Evolutionary conservation across 1,140 invertebrate species (phyloP).

Genomic region (Zophobas morio): DNA sequence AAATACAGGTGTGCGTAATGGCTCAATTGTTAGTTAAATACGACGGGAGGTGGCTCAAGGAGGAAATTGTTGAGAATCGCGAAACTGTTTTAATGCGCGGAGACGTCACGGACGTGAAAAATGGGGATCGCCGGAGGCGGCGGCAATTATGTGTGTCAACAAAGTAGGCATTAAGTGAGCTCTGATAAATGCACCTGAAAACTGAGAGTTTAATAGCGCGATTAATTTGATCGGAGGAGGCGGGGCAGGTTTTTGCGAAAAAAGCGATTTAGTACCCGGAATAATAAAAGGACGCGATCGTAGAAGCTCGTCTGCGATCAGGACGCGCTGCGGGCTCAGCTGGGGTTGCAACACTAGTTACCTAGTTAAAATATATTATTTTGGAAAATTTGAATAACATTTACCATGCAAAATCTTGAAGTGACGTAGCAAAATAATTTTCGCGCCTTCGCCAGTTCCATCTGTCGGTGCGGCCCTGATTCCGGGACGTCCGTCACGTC

Average conservation of each 20-base stretch:
- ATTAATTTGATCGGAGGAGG: conserved; percentile 8
- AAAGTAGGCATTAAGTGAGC: conserved; percentile 20
- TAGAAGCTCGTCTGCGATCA: no score
- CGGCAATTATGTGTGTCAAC: conserved; percentile 24
- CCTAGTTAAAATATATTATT: no score
- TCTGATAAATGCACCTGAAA: conserved; percentile 23
- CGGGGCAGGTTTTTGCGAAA: conserved; percentile 6
- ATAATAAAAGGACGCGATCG: not conserved
- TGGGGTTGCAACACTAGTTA: no score
- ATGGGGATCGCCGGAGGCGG: not conserved
- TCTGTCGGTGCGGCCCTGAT: not conserved
- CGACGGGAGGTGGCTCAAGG: not conserved
- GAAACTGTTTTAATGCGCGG: not conserved
- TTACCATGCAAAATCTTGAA: no score
- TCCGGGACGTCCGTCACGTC: conserved; percentile 12
- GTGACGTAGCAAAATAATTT: no score
- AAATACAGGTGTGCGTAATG: conserved; percentile 45
- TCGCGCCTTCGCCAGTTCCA: no score
- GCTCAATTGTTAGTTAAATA: conserved; percentile 30
- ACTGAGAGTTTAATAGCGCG: conserved; percentile 11
- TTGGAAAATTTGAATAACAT: no score
- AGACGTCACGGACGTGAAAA: not conserved
- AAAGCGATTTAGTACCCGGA: not conserved
- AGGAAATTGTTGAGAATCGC: conserved; percentile 9
- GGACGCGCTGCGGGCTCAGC: no score